A percentile compares a stretch with the other conserved stretches of the same genome.
Evolutionary conservation across 2,888 invertebrate species (phyloP).

Genomic region (Drosophila peninsularis): DNA sequence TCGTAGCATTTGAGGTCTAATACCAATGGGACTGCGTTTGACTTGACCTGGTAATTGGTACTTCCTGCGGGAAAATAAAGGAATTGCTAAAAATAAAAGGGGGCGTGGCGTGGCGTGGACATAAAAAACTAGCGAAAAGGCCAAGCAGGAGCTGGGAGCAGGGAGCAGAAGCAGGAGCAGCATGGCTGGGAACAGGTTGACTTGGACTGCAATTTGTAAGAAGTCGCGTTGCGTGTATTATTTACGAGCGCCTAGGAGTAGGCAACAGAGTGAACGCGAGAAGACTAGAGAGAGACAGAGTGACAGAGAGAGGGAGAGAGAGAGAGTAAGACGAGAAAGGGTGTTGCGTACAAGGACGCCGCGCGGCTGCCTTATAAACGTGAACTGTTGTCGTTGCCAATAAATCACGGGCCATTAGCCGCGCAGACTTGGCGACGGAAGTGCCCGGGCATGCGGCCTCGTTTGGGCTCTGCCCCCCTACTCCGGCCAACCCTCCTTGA

Average conservation of each 20-base stretch:
- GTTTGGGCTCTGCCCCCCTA: not conserved
- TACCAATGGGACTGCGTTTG: conserved; percentile 36
- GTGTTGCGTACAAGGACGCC: conserved; percentile 62
- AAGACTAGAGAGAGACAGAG: not conserved
- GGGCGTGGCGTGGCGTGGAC: conserved; percentile 31
- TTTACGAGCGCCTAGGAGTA: conserved; percentile 56
- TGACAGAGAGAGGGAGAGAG: not conserved
- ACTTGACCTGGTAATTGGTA: conserved; percentile 66
- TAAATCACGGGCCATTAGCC: conserved; percentile 79
- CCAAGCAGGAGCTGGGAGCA: not conserved
- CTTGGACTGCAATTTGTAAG: conserved; percentile 73
- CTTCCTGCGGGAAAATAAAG: conserved; percentile 62
- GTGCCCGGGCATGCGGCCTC: conserved; percentile 18
- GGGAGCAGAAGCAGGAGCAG: not conserved
- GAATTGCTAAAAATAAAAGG: conserved; percentile 50
- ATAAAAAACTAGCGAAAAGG: conserved; percentile 10
- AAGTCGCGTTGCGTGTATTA: conserved; percentile 77
- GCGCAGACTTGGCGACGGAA: conserved; percentile 58
- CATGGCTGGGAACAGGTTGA: conserved; percentile 54
- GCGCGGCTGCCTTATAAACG: conserved; percentile 45
- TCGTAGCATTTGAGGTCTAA: not conserved
- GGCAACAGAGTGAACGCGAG: not conserved
- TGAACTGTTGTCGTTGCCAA: conserved; percentile 71
- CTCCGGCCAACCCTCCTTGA: not conserved
- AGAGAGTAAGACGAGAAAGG: conserved; percentile 5